These are phyloP conservation scores for Redunca redunca DNA, from an alignment of 2,113 vertebrate species.

Conservation along the genomic window DNA sequence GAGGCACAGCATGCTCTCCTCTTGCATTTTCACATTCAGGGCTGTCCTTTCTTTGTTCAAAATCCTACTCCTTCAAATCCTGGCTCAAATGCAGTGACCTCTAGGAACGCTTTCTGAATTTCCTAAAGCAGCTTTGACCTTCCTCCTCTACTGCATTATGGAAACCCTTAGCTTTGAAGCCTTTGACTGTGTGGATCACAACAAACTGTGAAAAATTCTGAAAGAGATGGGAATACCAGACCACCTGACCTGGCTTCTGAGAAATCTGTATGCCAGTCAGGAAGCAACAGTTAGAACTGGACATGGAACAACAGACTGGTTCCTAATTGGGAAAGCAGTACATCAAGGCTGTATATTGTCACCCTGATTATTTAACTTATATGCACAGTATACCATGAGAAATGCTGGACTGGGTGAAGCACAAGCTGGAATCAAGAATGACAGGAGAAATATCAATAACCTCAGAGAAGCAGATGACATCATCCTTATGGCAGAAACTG, in stretches of 20 bases:
- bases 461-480: neutral
- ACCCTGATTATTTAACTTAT: neutral
- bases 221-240: neutral
- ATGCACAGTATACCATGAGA: neutral
- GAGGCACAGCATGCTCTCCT: neutral
- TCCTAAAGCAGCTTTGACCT: neutral
- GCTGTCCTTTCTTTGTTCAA: neutral
- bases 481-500: neutral
- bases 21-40: accelerated
- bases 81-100: neutral
- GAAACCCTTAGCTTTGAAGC: neutral
- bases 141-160: neutral
- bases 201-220: neutral
- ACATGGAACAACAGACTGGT: neutral
- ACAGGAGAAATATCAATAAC: neutral
- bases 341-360: neutral
- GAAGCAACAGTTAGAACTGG: neutral
- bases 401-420: neutral
- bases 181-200: neutral
- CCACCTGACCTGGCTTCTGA: neutral
- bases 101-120: neutral
- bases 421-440: neutral
- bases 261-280: neutral
- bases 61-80: neutral
- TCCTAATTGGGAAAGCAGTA: neutral